Percentiles rank a stretch among this genome's conserved stretches.
Conservation (phyloP, 2,113 vertebrate genomes). For the Proteles cristata region DNA sequence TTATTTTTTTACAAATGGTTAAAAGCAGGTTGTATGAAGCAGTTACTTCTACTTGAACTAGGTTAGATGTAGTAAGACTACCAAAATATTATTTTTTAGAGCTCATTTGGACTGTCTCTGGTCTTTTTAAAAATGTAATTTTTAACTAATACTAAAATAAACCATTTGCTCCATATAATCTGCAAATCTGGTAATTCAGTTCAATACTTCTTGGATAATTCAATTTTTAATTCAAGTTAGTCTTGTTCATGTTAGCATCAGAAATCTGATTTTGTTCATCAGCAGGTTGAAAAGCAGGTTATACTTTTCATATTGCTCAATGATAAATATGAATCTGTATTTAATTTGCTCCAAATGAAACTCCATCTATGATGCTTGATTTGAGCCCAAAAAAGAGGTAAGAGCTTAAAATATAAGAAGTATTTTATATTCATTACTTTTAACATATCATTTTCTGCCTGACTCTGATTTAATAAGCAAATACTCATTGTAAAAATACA, state of each 20-base stretch:
- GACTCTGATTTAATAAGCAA: constrained; percentile 40
- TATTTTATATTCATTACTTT: constrained; percentile 37
- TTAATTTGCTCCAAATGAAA: constrained; percentile 37
- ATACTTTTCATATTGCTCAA: constrained; percentile 31
- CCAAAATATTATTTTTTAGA: constrained; percentile 24
- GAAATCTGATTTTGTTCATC: constrained; percentile 53
- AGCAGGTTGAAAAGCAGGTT: constrained; percentile 1
- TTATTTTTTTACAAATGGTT: constrained; percentile 31
- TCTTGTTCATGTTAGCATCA: constrained; percentile 33
- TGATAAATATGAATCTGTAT: constrained; percentile 22
- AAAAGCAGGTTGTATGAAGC: not conserved
- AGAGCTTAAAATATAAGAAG: constrained; percentile 33
- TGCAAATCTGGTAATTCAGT: constrained; percentile 43
- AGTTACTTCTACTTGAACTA: not conserved
- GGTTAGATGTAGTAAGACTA: constrained; percentile 25
- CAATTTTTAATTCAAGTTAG: constrained; percentile 55
- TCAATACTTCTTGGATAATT: constrained; percentile 28
- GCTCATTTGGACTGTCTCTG: not conserved
- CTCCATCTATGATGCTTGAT: not conserved
- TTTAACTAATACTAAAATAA: constrained; percentile 51
- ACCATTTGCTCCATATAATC: constrained; percentile 35
- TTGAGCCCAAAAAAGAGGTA: constrained; percentile 30
- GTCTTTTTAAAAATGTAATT: not conserved
- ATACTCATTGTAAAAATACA: constrained; percentile 27
- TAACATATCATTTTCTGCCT: constrained; percentile 37